A percentile compares a stretch with the other conserved stretches of the same genome.
Evolutionary conservation across 2,888 invertebrate genomes (phyloP).

Genomic region (Ecdyonurus torrentis): DNA sequence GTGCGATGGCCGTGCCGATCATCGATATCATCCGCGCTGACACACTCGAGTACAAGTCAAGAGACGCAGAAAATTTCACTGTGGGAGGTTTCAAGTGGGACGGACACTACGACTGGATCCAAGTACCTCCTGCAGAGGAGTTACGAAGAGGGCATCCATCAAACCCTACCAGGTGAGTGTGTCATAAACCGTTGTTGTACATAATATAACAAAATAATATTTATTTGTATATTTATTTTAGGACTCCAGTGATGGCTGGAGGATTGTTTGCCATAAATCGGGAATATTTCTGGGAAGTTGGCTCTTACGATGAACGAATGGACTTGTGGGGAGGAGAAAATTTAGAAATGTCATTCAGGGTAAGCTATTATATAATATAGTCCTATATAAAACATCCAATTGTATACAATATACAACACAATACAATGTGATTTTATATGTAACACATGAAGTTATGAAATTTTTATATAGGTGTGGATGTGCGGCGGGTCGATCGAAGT

Average conservation of each 20-base stretch:
- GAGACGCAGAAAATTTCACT: slow-evolving; percentile 33
- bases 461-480: slow-evolving; percentile 36
- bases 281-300: slow-evolving; percentile 86
- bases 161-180: slow-evolving; percentile 41
- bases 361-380: no score
- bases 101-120: slow-evolving; percentile 89
- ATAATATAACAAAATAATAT: not conserved
- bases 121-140: slow-evolving; percentile 48
- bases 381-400: no score
- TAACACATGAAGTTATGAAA: no score
- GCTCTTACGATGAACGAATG: slow-evolving; percentile 94
- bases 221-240: slow-evolving; percentile 14
- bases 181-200: no score
- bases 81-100: slow-evolving; percentile 74
- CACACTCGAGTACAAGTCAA: slow-evolving; percentile 53
- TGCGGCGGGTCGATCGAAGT: slow-evolving; percentile 88
- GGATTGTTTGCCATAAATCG: slow-evolving; percentile 88
- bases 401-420: no score
- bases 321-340: slow-evolving; percentile 97
- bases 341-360: slow-evolving; percentile 91
- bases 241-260: slow-evolving; percentile 96
- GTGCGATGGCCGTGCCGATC: slow-evolving; percentile 77
- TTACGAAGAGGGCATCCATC: slow-evolving; percentile 38
- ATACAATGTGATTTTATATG: no score
- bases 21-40: slow-evolving; percentile 85